A percentile compares a stretch with the other conserved stretches of the same genome.
Evolutionary conservation across 2,797 vertebrate species (phyloP).

Genomic region (Labeo calbasu): DNA sequence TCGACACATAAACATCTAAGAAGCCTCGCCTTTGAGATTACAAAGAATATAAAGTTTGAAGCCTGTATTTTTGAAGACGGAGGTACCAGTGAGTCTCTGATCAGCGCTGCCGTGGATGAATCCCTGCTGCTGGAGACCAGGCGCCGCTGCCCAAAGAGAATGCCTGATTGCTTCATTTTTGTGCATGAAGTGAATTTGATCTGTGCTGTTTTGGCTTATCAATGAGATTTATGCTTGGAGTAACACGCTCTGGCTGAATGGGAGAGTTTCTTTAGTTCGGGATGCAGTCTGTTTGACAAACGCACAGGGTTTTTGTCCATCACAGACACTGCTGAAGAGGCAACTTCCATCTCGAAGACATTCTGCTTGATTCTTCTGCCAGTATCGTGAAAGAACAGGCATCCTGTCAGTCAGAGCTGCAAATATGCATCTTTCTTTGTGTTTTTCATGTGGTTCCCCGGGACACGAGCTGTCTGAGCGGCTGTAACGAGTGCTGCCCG

Average conservation of each 20-base stretch:
- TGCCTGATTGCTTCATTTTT: constrained; percentile 39
- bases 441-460: neutral
- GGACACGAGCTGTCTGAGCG: constrained; percentile 5
- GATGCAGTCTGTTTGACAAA: neutral
- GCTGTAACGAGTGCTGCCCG: constrained; percentile 28
- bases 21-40: constrained; percentile 9
- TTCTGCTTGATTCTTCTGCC: constrained; percentile 2
- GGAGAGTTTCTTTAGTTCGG: neutral
- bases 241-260: neutral
- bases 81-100: constrained; percentile 39
- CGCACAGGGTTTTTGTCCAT: neutral
- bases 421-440: constrained; percentile 3
- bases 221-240: neutral
- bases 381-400: constrained; percentile 1
- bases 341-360: neutral
- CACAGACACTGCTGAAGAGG: neutral
- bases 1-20: constrained; percentile 18
- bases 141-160: constrained; percentile 47
- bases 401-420: constrained; percentile 1
- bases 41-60: constrained; percentile 17
- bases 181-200: constrained; percentile 13
- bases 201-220: neutral
- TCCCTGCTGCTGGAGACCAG: constrained; percentile 5
- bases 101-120: constrained; percentile 26
- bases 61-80: constrained; percentile 3